These are phyloP conservation scores for Vicugna pacos DNA, from an alignment of 2,113 vertebrate genomes.

Conservation along the genomic window DNA sequence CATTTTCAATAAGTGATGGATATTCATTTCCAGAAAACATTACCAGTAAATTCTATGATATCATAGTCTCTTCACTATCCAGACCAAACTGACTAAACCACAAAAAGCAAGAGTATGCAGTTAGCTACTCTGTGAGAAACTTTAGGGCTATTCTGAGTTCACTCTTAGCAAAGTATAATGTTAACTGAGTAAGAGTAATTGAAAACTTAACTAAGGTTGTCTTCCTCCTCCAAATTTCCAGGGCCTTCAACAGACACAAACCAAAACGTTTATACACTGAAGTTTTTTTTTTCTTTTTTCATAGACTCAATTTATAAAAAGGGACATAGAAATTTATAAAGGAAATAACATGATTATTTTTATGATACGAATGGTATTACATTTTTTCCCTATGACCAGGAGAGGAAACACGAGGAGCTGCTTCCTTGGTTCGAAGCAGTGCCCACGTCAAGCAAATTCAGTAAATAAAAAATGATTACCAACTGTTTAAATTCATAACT, in stretches of 20 bases:
- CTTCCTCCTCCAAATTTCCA: constrained; percentile 14
- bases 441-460: background rate
- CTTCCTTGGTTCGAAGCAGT: background rate
- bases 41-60: constrained; percentile 76
- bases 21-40: constrained; percentile 81
- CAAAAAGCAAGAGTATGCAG: constrained; percentile 50
- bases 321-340: background rate
- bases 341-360: constrained; percentile 23
- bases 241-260: constrained; percentile 28
- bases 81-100: constrained; percentile 74
- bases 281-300: background rate
- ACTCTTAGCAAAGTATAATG: background rate
- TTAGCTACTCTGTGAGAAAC: constrained; percentile 51
- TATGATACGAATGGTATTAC: background rate
- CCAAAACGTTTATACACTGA: constrained; percentile 31
- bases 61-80: constrained; percentile 64
- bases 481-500: background rate
- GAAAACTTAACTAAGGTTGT: background rate
- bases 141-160: background rate
- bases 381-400: background rate
- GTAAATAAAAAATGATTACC: background rate
- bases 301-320: background rate
- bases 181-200: constrained; percentile 21
- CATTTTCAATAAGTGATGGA: constrained; percentile 77
- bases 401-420: background rate